These are phyloP conservation scores for Falco punctatus DNA, from an alignment of 2,113 vertebrate species.

Conservation along the genomic window DNA sequence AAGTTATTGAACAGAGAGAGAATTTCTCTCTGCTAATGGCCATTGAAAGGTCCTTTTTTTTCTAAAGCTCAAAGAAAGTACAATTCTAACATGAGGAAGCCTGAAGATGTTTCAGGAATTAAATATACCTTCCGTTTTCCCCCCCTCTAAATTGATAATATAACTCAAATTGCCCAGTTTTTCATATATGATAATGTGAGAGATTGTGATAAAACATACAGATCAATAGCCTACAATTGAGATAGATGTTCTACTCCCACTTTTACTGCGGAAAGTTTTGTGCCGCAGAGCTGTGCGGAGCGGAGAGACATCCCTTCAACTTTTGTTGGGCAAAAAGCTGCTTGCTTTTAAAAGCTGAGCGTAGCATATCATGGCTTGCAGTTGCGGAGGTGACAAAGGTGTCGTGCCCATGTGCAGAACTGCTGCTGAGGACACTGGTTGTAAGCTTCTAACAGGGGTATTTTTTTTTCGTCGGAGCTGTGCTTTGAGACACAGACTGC, in stretches of 20 bases:
- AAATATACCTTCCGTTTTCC: not conserved
- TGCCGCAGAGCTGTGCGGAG: not conserved
- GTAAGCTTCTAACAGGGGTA: too few relatives aligned
- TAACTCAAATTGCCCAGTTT: not conserved
- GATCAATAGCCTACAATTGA: not conserved
- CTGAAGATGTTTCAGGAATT: slow-evolving; percentile 15
- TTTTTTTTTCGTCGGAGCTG: not conserved
- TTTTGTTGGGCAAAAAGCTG: not conserved
- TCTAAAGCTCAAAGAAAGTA: not conserved
- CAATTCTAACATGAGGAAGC: not conserved
- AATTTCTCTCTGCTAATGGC: slow-evolving; percentile 54
- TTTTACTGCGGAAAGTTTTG: not conserved
- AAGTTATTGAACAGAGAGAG: slow-evolving; percentile 63
- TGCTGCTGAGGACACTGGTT: not conserved
- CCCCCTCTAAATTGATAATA: not conserved
- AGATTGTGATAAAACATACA: not conserved
- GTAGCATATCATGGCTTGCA: accelerated
- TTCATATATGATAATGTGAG: not conserved
- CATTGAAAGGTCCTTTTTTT: slow-evolving; percentile 34
- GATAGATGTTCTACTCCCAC: not conserved
- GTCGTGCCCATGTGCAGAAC: accelerated
- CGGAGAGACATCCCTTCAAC: not conserved
- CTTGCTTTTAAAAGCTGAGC: not conserved
- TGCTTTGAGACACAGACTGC: accelerated
- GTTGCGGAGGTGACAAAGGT: not conserved